These are phyloP conservation scores for Diarsia brunnea DNA, from an alignment of 2,888 invertebrate species.

Conservation along the genomic window DNA sequence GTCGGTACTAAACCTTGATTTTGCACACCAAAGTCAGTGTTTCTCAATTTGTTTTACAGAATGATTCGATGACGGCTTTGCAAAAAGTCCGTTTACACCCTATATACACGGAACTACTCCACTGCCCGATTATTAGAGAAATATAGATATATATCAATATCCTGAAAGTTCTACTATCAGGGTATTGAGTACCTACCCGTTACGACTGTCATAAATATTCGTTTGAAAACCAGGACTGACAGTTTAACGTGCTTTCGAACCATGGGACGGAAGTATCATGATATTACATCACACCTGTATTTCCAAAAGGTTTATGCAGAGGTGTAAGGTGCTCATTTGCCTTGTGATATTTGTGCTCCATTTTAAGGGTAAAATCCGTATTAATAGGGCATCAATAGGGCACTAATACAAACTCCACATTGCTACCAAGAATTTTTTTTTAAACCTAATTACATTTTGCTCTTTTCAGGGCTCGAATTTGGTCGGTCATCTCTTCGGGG, in stretches of 20 bases:
- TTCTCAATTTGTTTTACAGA: too few relatives aligned
- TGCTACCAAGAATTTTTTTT: neutral
- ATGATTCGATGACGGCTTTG: neutral
- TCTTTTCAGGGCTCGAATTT: too few relatives aligned
- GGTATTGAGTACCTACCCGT: neutral
- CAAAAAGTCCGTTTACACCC: neutral
- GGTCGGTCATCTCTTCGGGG: too few relatives aligned
- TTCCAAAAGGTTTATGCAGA: neutral
- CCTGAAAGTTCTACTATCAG: neutral
- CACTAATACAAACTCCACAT: neutral
- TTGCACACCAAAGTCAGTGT: too few relatives aligned
- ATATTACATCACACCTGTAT: neutral
- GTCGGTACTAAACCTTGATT: too few relatives aligned
- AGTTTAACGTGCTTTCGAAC: conserved; percentile 2
- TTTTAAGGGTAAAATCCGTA: neutral
- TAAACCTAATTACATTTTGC: neutral
- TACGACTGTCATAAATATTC: conserved; percentile 44
- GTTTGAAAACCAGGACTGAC: conserved; percentile 25
- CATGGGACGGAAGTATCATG: neutral
- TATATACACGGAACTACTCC: neutral
- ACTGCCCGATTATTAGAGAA: neutral
- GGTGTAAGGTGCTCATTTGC: neutral
- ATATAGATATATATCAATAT: conserved; percentile 4
- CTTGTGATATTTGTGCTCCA: neutral
- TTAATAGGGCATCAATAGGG: too few relatives aligned